Base-by-base conservation (phyloP, 2,797 vertebrate genomes). In the Diceros bicornis region DNA sequence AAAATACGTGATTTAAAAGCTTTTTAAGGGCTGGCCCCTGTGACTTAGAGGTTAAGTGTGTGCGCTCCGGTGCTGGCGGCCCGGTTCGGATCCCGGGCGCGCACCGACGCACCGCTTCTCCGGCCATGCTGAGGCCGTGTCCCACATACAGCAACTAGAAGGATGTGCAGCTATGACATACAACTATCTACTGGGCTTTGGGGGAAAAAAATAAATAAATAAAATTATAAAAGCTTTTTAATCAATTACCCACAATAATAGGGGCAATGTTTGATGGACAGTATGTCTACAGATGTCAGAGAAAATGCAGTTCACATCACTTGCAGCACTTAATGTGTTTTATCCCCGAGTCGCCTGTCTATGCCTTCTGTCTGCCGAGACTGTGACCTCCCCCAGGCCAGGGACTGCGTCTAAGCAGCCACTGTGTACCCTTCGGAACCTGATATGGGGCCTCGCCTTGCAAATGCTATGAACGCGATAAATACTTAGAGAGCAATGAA, bases 211-310 rank as follows among this genome's bases (percentile, higher is more conserved):
- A n/a, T n/a, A n/a, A n/a, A n/a, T n/a, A n/a, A n/a, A n/a, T n/a
- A n/a, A n/a, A n/a, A n/a, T n/a, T n/a, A n/a, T 62, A 52, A 66
- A 29, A 47, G 32, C n/a, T 59, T 96, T 69, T 95, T 23, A 83
- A 78, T 71, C 66, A 68, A 57, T 74, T 83, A 82, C 6, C 71
- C 62, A 52, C 37, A 62, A 72, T 18, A 23, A 69, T 0, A 82
- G 68, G 17, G 82, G 4, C 13, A 23, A 44, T 12, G 20, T 75
- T 27, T 64, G 55, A 68, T 27, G 64, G n/a, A 57, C 7, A n/a
- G 29, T 9, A 2, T 8, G 62, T 32, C 66, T 71, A 61, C 32
- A 91, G 50, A 20, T 20, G 44, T 91, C 52, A 64, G 71, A 74
- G 13, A 52, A 78, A 91, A 72, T 4, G 1, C 3, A 32, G 34